These are phyloP conservation scores for Nicator chloris DNA, from an alignment of 2,113 vertebrate genomes.

Conservation along the genomic window DNA sequence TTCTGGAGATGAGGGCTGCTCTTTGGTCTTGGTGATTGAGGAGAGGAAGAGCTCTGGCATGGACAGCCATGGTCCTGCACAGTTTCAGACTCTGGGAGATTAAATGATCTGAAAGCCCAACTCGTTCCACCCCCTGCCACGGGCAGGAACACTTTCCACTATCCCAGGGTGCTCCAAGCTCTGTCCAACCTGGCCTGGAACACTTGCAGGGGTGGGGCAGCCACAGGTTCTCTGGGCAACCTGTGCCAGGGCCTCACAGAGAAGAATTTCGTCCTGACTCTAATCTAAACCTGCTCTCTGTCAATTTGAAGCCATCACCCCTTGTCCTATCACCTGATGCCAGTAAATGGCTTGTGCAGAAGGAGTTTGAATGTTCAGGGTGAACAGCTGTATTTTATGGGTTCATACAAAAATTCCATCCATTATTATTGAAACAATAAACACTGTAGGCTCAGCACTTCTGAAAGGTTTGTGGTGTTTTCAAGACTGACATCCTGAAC, in stretches of 20 bases:
- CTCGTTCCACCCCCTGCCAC: accelerated
- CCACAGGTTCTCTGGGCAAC: neutral
- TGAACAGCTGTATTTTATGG: neutral
- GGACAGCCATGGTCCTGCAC: neutral
- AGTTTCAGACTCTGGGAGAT: neutral
- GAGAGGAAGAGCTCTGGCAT: neutral
- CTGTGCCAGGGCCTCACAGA: neutral
- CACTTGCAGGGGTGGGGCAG: neutral
- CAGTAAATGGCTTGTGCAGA: neutral
- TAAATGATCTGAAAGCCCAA: neutral
- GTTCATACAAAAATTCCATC: neutral
- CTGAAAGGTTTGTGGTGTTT: neutral
- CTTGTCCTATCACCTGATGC: neutral
- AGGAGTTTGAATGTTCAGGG: neutral
- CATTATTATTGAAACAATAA: neutral
- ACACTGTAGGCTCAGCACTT: neutral
- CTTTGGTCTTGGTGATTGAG: neutral
- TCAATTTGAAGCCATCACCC: neutral
- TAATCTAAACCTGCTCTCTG: neutral
- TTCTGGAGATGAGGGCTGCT: neutral
- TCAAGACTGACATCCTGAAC: neutral
- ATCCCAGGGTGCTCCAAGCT: neutral
- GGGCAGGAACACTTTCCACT: neutral
- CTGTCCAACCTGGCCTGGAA: accelerated
- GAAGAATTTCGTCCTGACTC: neutral